Percentiles rank a stretch among this genome's conserved stretches.
phyloP scores from a whole-genome alignment of 2,113 vertebrate genomes.

The Ophthalmolycus amberensis region DNA sequence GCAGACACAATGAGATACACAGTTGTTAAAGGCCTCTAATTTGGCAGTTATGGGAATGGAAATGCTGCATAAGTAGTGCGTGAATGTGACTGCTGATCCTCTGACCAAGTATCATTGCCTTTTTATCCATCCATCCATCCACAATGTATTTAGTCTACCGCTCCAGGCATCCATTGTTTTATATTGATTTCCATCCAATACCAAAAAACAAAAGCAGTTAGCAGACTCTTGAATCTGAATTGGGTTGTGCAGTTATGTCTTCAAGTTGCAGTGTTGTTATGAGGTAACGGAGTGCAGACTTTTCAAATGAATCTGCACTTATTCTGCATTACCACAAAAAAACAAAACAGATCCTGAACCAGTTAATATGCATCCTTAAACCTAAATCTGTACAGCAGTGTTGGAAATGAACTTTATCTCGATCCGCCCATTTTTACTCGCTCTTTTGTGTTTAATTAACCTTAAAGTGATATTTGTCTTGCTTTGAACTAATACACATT shows the following conservation, averaged over 20 bases:
- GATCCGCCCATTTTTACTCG: neutral
- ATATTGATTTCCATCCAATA: neutral
- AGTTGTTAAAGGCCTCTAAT: constrained; percentile 66
- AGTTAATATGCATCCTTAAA: neutral
- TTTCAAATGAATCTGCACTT: neutral
- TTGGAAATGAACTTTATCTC: too few relatives aligned
- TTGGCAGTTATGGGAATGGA: constrained; percentile 47
- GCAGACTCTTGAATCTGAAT: neutral
- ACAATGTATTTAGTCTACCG: neutral
- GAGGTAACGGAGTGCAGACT: neutral
- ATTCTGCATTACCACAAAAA: neutral
- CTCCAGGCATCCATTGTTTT: neutral
- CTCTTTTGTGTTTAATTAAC: neutral
- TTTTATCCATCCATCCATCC: constrained; percentile 7
- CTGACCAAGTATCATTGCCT: constrained; percentile 32
- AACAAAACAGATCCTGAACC: neutral
- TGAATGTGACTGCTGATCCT: constrained; percentile 17
- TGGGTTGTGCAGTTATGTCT: neutral
- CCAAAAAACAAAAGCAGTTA: neutral
- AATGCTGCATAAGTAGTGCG: constrained; percentile 27
- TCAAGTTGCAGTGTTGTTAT: neutral
- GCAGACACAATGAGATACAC: constrained; percentile 47
- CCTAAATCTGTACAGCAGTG: neutral
- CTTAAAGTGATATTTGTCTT: neutral
- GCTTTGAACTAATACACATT: neutral